Percentiles rank a stretch among this genome's conserved stretches.
Evolutionary conservation across 2,888 invertebrate genomes (phyloP).

Genomic region (Hirtodrosophila confusa): DNA sequence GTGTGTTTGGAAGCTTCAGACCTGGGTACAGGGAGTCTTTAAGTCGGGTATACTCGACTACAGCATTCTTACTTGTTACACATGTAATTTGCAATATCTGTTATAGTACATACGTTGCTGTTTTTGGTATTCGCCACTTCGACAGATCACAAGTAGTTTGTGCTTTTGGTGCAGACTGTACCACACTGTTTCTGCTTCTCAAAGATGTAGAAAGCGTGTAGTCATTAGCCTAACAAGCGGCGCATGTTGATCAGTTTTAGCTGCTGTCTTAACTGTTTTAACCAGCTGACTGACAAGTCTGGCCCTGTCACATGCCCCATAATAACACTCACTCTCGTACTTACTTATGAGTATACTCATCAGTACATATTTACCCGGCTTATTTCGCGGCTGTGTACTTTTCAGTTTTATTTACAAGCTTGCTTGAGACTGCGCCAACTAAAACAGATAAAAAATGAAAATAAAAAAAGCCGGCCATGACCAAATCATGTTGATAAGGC

Average conservation of each 20-base stretch:
- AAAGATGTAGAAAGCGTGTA: constrained; percentile 66
- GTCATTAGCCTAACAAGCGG: constrained; percentile 63
- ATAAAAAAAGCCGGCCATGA: constrained; percentile 40
- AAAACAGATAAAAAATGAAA: constrained; percentile 49
- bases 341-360: constrained; percentile 5
- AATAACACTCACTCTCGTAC: constrained; percentile 11
- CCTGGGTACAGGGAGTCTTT: too few relatives aligned
- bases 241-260: constrained; percentile 53
- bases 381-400: constrained; percentile 58
- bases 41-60: too few relatives aligned
- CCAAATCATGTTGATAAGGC: constrained; percentile 58
- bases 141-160: neutral
- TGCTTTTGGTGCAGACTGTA: constrained; percentile 57
- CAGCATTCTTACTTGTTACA: constrained; percentile 17
- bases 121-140: neutral
- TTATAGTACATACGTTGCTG: neutral
- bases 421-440: constrained; percentile 48
- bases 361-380: constrained; percentile 54
- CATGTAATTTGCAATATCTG: constrained; percentile 1
- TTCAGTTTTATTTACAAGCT: constrained; percentile 66
- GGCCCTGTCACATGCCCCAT: constrained; percentile 62
- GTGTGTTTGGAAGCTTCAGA: too few relatives aligned
- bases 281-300: constrained; percentile 49
- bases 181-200: constrained; percentile 12
- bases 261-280: constrained; percentile 32